Conservation (phyloP, 2,113 vertebrate species). For the Sebastes fasciatus region DNA sequence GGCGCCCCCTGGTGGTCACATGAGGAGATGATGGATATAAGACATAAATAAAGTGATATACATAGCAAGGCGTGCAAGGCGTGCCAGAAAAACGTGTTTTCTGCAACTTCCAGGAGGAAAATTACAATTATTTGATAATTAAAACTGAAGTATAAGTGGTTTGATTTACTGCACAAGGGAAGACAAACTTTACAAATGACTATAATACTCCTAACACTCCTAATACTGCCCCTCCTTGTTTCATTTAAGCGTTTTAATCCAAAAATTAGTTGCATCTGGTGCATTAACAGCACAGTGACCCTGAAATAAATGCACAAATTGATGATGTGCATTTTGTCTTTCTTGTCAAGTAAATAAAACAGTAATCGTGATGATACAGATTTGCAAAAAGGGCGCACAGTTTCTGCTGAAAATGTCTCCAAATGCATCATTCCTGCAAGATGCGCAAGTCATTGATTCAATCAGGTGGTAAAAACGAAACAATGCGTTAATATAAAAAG, state of each 20-base stretch:
- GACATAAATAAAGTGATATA: slow-evolving; percentile 29
- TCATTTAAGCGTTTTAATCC: background rate
- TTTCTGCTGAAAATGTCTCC: background rate
- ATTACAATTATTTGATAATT: background rate
- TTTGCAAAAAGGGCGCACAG: slow-evolving; percentile 12
- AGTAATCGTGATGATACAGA: background rate
- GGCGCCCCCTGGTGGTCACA: slow-evolving; percentile 51
- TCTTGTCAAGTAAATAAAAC: slow-evolving; percentile 1
- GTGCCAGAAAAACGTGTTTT: background rate
- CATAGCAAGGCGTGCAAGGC: background rate
- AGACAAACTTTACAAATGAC: slow-evolving; percentile 11
- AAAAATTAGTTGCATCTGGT: background rate
- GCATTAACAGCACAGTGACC: background rate
- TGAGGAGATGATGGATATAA: background rate
- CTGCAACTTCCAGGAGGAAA: background rate
- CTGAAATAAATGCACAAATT: background rate
- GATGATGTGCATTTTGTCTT: background rate
- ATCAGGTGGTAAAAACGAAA: background rate
- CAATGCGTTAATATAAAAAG: slow-evolving; percentile 10
- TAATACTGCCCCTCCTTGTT: background rate
- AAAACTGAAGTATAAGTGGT: background rate
- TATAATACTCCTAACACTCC: background rate
- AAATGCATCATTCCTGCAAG: background rate
- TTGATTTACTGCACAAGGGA: accelerated
- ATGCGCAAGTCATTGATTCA: background rate